Evolutionary conservation across 2,113 vertebrate species (phyloP).

Genomic region (Columba janthina): DNA sequence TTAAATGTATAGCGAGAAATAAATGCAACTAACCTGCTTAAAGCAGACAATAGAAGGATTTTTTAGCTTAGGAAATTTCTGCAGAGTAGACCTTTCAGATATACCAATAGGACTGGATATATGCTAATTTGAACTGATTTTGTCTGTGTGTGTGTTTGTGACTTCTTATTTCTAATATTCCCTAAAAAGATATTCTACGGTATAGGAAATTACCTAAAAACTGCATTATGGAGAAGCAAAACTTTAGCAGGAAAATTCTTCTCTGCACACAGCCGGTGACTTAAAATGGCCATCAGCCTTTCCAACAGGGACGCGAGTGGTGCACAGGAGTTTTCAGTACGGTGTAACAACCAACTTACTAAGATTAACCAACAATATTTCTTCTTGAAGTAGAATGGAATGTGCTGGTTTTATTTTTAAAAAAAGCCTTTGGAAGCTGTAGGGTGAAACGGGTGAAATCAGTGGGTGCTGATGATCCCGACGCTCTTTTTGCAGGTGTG

Average conservation of each 20-base stretch:
- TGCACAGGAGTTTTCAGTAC: not conserved
- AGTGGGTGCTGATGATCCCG: not conserved
- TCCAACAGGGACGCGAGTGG: not conserved
- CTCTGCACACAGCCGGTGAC: not conserved
- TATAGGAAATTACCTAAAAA: not conserved
- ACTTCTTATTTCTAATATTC: not conserved
- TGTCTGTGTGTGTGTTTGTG: not conserved
- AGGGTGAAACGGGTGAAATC: not conserved
- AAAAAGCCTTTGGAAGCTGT: not conserved
- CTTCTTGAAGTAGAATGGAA: not conserved
- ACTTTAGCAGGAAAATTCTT: not conserved
- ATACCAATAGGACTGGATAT: not conserved
- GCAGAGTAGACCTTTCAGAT: not conserved
- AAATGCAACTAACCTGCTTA: not conserved
- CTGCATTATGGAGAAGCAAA: not conserved
- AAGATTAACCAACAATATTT: not conserved
- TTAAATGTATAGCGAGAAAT: not conserved
- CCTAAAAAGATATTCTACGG: not conserved
- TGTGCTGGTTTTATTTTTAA: not conserved
- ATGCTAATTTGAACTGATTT: not conserved
- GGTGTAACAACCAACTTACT: not conserved
- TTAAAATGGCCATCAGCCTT: not conserved
- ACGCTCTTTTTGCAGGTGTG: slow-evolving; percentile 79
- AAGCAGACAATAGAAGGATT: not conserved
- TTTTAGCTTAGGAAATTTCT: not conserved